Base-by-base conservation (phyloP, 2,113 vertebrate genomes). In the Poeciliopsis prolifica region DNA sequence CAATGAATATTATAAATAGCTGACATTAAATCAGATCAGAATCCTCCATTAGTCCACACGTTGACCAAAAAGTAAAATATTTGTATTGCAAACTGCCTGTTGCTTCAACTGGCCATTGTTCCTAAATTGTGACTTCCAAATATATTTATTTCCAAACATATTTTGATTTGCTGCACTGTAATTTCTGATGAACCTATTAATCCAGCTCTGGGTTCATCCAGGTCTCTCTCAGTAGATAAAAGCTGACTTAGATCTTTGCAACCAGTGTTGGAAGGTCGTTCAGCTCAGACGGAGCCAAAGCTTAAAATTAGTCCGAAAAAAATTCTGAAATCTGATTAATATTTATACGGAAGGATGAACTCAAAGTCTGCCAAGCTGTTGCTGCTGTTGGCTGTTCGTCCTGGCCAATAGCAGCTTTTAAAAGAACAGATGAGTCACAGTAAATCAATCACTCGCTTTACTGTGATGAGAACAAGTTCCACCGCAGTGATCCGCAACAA, bases 371-470 rank as follows among this genome's bases (percentile, higher is more conserved):
- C 72, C 37, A 37, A 29, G 24, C 3, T 26, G 8, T 63, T 78
- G 51, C 69, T 77, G 82, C 80, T 54, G 72, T 28, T n/a, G 51
- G 24, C 51, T 0, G 24, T 17, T n/a, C 9, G 24, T n/a, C 2
- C 22, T 65, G 70, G 68, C 61, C 77, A 77, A 29, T 19, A 15
- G 17, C 8, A 10, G 70, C 28, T 24, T 37, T 74, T 62, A 54
- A 70, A 67, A 61, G 26, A 61, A 68, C 24, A 66, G 83, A 87
- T 70, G 79, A 80, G 68, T 69, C 68, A 61, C n/a, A n/a, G n/a
- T n/a, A n/a, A 83, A 91, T 91, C 87, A 88, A 87, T 92, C 81
- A 90, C 61, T 63, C 30, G 70, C 42, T 81, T 65, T 28, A 51
- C 66, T 68, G 78, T 83, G 73, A 76, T 75, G 80, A 77, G 78